phyloP scores from a whole-genome alignment of 2,888 invertebrate species.

The Brachylomia viminalis region DNA sequence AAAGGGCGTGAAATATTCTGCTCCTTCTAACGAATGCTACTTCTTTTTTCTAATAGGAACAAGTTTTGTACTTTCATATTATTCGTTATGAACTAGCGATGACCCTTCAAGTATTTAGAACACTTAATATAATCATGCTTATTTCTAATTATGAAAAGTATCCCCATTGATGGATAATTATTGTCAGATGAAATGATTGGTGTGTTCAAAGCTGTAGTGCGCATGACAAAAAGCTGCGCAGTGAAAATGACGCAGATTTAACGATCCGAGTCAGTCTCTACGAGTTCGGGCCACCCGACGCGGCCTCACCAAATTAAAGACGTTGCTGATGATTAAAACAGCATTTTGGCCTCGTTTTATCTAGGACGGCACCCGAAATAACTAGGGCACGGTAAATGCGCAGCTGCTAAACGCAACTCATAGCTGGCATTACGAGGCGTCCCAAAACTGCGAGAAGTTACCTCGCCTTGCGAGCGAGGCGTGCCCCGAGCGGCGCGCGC shows the following conservation, averaged over 20 bases:
- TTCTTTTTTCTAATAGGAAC: conserved; percentile 10
- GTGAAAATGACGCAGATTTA: conserved; percentile 68
- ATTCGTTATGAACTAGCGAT: background rate
- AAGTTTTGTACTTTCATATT: background rate
- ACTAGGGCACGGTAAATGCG: conserved; percentile 89
- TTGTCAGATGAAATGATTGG: background rate
- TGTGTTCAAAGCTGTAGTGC: conserved; percentile 1
- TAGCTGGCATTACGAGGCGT: conserved; percentile 71
- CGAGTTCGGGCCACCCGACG: conserved; percentile 82
- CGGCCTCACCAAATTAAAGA: conserved; percentile 87
- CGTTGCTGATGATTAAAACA: conserved; percentile 86
- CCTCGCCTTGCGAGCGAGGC: conserved; percentile 35
- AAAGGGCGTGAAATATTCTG: conserved; percentile 30
- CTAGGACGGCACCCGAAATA: conserved; percentile 89
- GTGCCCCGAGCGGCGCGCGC: conserved; percentile 30
- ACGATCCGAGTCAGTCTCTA: conserved; percentile 78
- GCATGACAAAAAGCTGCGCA: conserved; percentile 53
- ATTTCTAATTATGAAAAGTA: background rate
- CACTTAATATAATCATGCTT: background rate
- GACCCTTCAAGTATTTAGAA: background rate
- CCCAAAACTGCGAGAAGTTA: conserved; percentile 70
- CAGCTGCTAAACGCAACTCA: conserved; percentile 84
- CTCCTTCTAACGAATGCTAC: conserved; percentile 9
- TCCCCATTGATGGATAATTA: background rate
- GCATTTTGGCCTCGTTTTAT: conserved; percentile 87